Conservation (phyloP, 2,113 vertebrate species). For the Gorsachius goisagi region DNA sequence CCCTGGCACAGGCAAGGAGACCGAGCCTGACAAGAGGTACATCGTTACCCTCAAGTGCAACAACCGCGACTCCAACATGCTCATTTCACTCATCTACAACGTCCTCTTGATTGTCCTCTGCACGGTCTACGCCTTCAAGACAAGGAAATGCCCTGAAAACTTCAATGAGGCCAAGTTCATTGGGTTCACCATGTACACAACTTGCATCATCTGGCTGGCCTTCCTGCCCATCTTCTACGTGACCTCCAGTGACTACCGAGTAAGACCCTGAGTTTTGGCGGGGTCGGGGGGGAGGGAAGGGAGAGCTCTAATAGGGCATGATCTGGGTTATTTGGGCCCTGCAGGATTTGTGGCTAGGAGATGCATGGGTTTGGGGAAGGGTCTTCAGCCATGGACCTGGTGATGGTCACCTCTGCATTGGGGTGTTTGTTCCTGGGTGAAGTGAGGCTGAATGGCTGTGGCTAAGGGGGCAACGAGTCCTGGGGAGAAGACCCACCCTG, state of each 20-base stretch:
- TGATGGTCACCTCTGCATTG: neutral
- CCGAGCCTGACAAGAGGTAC: slow-evolving; percentile 87
- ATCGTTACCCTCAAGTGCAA: slow-evolving; percentile 95
- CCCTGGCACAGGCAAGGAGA: slow-evolving; percentile 93
- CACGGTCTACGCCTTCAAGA: slow-evolving; percentile 99
- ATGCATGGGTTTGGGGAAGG: neutral
- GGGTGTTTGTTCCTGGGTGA: neutral
- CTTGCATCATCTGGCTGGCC: slow-evolving; percentile 99
- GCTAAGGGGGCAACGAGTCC: neutral
- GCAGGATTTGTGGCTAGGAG: neutral
- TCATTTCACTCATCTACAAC: slow-evolving; percentile 93
- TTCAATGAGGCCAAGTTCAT: slow-evolving; percentile 99
- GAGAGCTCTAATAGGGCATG: neutral
- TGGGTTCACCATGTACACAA: slow-evolving; percentile 99
- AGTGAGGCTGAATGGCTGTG: neutral
- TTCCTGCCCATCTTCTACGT: slow-evolving; percentile 99
- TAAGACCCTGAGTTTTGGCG: slow-evolving; percentile 63
- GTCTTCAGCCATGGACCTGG: neutral
- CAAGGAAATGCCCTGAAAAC: slow-evolving; percentile 96
- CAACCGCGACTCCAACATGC: slow-evolving; percentile 94
- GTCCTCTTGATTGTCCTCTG: slow-evolving; percentile 95
- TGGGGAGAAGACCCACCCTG: neutral
- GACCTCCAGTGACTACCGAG: slow-evolving; percentile 97
- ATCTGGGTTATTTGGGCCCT: neutral
- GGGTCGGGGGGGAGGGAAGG: too few species aligned